Conservation (phyloP, 2,797 vertebrate species). For the Micropoecilia bifurca region DNA sequence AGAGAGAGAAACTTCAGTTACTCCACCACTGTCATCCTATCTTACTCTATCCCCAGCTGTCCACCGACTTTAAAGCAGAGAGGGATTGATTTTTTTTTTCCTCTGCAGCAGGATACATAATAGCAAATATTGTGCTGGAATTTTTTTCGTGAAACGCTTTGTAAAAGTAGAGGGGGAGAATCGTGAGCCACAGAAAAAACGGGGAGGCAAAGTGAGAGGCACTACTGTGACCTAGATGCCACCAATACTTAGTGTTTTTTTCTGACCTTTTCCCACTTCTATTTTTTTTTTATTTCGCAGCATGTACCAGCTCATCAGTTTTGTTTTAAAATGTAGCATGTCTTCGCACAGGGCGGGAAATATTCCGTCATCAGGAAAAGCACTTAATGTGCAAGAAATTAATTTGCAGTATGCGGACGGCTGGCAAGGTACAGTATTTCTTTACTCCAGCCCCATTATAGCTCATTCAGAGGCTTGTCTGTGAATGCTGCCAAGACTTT, state of each 20-base stretch:
- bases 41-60: constrained; percentile 28
- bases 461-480: constrained; percentile 54
- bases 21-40: constrained; percentile 16
- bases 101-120: constrained; percentile 36
- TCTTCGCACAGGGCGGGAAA: constrained; percentile 34
- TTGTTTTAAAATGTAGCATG: constrained; percentile 29
- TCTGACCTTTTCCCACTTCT: constrained; percentile 43
- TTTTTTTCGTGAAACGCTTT: constrained; percentile 34
- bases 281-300: constrained; percentile 46
- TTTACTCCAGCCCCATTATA: constrained; percentile 46
- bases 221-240: constrained; percentile 67
- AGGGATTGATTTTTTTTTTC: constrained; percentile 29
- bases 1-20: constrained; percentile 40
- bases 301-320: constrained; percentile 58
- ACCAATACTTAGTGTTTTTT: constrained; percentile 44
- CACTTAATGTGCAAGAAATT: constrained; percentile 48
- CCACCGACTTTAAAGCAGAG: constrained; percentile 11
- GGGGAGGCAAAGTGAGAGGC: constrained; percentile 39
- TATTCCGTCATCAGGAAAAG: constrained; percentile 52
- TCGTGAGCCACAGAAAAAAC: constrained; percentile 48
- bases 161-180: constrained; percentile 52
- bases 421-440: constrained; percentile 3
- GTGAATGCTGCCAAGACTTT: constrained; percentile 53
- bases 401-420: constrained; percentile 32
- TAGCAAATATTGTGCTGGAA: constrained; percentile 50